phyloP scores from a whole-genome alignment of 1,140 invertebrate genomes.

The Nasonia longicornis region DNA sequence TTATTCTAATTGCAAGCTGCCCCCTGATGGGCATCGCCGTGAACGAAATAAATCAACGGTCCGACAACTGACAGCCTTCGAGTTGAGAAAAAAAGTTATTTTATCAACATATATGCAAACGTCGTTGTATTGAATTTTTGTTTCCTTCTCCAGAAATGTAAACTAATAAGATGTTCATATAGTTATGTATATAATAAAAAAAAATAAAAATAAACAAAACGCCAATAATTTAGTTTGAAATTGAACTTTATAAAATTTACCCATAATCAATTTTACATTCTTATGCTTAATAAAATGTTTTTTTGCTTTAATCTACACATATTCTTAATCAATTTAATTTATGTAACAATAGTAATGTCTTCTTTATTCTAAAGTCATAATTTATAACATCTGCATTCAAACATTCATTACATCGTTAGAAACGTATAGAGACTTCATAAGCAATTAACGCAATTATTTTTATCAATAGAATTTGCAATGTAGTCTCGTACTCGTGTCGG shows the following conservation, averaged over 20 bases:
- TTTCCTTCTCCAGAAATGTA: not conserved
- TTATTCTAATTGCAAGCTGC: constrained; percentile 59
- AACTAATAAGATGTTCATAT: not conserved
- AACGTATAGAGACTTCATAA: constrained; percentile 42
- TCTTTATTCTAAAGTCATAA: constrained; percentile 44
- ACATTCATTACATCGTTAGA: constrained; percentile 45
- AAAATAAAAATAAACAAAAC: constrained; percentile 42
- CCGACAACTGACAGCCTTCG: constrained; percentile 20
- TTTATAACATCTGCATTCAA: constrained; percentile 45
- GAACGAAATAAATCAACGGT: constrained; percentile 43
- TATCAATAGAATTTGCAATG: constrained; percentile 35
- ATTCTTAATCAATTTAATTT: constrained; percentile 45
- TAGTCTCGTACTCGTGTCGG: constrained; percentile 34
- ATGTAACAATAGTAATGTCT: constrained; percentile 45
- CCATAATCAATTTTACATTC: constrained; percentile 43
- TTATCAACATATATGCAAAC: not conserved
- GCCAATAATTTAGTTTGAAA: constrained; percentile 35
- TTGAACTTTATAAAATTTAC: constrained; percentile 47
- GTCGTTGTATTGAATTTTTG: not conserved
- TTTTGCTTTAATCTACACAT: constrained; percentile 33
- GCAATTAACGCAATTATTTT: constrained; percentile 42
- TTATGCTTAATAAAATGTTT: constrained; percentile 44
- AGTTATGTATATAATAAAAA: constrained; percentile 6
- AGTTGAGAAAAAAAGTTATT: not conserved
- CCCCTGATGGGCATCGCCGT: constrained; percentile 62